phyloP scores from a whole-genome alignment of 1,140 invertebrate species.

The Brachionus koreanus region DNA sequence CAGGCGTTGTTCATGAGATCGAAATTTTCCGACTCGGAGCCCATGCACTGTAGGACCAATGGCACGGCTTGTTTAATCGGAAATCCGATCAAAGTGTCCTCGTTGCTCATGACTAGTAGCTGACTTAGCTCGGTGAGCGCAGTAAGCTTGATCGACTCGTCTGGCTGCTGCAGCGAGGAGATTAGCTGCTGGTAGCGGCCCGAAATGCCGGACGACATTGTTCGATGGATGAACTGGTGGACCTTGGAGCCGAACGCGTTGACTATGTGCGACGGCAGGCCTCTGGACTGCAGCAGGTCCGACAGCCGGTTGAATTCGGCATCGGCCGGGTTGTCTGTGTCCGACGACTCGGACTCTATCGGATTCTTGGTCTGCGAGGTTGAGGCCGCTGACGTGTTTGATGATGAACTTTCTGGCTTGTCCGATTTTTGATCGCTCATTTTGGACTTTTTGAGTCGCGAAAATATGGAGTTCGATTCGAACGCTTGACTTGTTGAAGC shows the following conservation, averaged over 20 bases:
- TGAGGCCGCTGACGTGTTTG: neutral
- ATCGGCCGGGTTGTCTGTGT: neutral
- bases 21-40: conserved; percentile 72
- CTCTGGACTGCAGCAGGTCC: conserved; percentile 84
- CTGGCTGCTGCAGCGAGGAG: conserved; percentile 67
- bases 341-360: conserved; percentile 23
- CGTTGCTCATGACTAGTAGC: conserved; percentile 97
- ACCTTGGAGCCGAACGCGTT: conserved; percentile 84
- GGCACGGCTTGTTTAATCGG: conserved; percentile 96
- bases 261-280: conserved; percentile 88
- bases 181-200: conserved; percentile 22
- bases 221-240: conserved; percentile 90
- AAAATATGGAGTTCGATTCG: conserved; percentile 18
- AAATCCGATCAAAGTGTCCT: conserved; percentile 94
- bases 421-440: neutral
- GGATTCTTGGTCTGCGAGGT: neutral
- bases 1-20: conserved; percentile 99
- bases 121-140: conserved; percentile 95
- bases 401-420: conserved; percentile 2
- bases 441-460: neutral
- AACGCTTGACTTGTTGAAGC: conserved; percentile 4
- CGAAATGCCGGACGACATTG: conserved; percentile 63
- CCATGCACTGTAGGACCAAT: conserved; percentile 63
- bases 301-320: conserved; percentile 57
- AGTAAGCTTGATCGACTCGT: conserved; percentile 88